These are phyloP conservation scores for Drosophila mauritiana DNA, from an alignment of 1,140 invertebrate species.

Conservation along the genomic window DNA sequence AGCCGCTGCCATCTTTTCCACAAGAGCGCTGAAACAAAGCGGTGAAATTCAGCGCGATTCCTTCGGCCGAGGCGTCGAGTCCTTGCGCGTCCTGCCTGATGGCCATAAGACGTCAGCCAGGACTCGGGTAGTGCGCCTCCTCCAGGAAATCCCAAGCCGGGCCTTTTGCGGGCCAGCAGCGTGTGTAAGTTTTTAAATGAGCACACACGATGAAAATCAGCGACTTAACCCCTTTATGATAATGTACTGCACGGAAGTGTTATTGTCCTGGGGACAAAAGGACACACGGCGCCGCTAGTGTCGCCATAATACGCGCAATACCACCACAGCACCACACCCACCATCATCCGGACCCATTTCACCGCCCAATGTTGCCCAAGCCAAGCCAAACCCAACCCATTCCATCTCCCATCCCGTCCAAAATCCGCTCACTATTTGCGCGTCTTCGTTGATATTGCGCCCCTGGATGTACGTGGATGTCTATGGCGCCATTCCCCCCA, in stretches of 20 bases:
- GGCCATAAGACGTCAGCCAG: background rate
- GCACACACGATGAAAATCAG: conserved; percentile 82
- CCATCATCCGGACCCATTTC: conserved; percentile 8
- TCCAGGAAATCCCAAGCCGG: conserved; percentile 30
- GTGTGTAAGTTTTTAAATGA: conserved; percentile 76
- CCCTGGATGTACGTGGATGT: conserved; percentile 36
- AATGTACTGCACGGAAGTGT: conserved; percentile 81
- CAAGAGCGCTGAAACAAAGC: conserved; percentile 74
- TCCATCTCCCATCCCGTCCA: background rate
- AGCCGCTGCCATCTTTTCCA: conserved; percentile 78
- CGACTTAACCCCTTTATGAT: conserved; percentile 84
- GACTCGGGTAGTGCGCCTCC: conserved; percentile 8
- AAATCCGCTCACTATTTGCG: conserved; percentile 36
- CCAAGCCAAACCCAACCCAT: conserved; percentile 2
- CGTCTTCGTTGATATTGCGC: conserved; percentile 18
- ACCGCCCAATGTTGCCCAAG: conserved; percentile 17
- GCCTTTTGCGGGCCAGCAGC: conserved; percentile 30
- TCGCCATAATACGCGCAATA: conserved; percentile 54
- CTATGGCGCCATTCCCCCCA: conserved; percentile 30
- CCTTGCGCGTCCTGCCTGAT: background rate
- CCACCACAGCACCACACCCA: conserved; percentile 3
- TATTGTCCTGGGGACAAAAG: conserved; percentile 83
- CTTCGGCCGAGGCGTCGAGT: conserved; percentile 34
- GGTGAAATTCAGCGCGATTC: conserved; percentile 80
- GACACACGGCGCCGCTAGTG: conserved; percentile 71